phyloP scores from a whole-genome alignment of 2,888 invertebrate genomes.

The Cyrtodaria siliqua region DNA sequence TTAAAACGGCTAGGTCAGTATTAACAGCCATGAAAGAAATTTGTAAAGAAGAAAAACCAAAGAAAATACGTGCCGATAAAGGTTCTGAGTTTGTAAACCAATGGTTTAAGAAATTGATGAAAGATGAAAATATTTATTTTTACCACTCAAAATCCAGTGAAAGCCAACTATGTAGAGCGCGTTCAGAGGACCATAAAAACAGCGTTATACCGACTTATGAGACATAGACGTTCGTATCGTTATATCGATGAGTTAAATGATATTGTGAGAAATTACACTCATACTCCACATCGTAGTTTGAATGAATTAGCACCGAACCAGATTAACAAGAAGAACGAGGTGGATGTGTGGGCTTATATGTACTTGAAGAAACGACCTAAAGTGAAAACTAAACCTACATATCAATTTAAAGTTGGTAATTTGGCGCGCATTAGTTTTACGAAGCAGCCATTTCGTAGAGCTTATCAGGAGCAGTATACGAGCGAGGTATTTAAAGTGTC shows the following conservation, averaged over 20 bases:
- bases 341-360: conserved; percentile 12
- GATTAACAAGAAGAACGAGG: conserved; percentile 7
- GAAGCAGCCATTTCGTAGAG: neutral
- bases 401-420: conserved; percentile 7
- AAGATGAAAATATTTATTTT: conserved; percentile 8
- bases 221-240: conserved; percentile 6
- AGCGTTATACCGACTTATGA: neutral
- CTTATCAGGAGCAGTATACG: conserved; percentile 32
- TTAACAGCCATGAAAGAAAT: conserved; percentile 11
- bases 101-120: conserved; percentile 9
- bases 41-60: neutral
- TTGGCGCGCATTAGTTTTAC: conserved; percentile 7
- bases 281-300: neutral
- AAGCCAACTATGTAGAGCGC: conserved; percentile 12
- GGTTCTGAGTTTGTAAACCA: conserved; percentile 18
- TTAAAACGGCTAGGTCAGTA: conserved; percentile 23
- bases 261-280: conserved; percentile 17
- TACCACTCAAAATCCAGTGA: conserved; percentile 9
- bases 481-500: conserved; percentile 33
- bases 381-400: neutral
- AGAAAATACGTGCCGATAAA: conserved; percentile 24
- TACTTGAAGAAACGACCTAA: conserved; percentile 1
- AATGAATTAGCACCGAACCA: conserved; percentile 4
- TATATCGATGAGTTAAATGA: conserved; percentile 23
- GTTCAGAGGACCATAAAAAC: conserved; percentile 6